Conservation (phyloP, 2,797 vertebrate genomes). For the Microhierax caerulescens region DNA sequence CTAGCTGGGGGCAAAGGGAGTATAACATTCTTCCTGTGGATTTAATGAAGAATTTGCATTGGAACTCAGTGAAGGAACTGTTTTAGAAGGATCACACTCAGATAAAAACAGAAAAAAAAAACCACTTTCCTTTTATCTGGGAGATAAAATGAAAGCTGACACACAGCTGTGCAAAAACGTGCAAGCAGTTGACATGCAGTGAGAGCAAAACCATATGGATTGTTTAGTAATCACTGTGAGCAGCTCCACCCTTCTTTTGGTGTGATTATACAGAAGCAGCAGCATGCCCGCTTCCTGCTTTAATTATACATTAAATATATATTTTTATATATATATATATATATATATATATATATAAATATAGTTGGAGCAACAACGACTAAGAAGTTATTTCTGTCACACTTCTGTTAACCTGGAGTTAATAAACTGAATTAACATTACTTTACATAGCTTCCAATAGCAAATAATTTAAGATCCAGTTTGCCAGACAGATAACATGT, state of each 20-base stretch:
- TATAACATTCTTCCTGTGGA: not conserved
- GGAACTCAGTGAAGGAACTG: not conserved
- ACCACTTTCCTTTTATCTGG: not conserved
- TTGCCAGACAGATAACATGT: not conserved
- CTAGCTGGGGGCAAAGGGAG: not conserved
- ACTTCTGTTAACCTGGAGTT: not conserved
- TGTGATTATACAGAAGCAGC: not conserved
- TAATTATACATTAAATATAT: too few relatives aligned
- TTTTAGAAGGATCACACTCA: not conserved
- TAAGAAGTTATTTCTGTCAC: not conserved
- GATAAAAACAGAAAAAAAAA: not conserved
- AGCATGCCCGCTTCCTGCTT: not conserved
- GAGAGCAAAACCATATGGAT: not conserved
- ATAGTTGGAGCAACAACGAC: not conserved
- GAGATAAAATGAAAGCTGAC: not conserved
- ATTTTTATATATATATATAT: too few relatives aligned
- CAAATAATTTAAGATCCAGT: not conserved
- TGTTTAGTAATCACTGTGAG: not conserved
- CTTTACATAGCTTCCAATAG: not conserved
- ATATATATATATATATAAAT: too few relatives aligned
- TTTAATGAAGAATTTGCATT: not conserved
- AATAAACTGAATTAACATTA: not conserved
- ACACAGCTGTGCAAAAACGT: not conserved
- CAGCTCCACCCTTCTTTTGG: not conserved
- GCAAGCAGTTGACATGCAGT: not conserved